Evolutionary conservation across 2,888 invertebrate genomes (phyloP).

Genomic region (Dryococelus australis): DNA sequence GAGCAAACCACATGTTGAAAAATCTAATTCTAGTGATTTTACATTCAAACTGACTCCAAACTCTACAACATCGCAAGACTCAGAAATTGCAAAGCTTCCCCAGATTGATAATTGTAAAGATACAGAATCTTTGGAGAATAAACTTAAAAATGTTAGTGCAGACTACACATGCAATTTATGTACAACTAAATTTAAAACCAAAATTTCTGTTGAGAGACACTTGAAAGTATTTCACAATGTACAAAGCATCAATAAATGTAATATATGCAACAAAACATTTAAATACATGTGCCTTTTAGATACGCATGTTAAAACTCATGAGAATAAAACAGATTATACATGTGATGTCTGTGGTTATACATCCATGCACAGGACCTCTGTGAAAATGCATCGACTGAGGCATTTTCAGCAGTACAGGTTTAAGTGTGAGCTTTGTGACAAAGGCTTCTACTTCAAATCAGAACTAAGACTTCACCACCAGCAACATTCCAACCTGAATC

Average conservation of each 20-base stretch:
- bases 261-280: slow-evolving; percentile 32
- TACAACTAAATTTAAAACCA: background rate
- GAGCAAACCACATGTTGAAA: background rate
- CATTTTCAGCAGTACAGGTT: slow-evolving; percentile 43
- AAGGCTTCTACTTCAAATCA: slow-evolving; percentile 42
- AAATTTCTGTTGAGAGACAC: slow-evolving; percentile 3
- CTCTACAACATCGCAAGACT: background rate
- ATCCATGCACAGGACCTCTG: slow-evolving; percentile 35
- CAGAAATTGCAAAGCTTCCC: background rate
- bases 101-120: background rate
- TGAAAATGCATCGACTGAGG: slow-evolving; percentile 42
- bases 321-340: slow-evolving; percentile 44
- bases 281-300: slow-evolving; percentile 28
- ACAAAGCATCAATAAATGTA: slow-evolving; percentile 22
- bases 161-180: background rate
- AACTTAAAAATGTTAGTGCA: background rate
- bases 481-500: slow-evolving; percentile 38
- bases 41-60: background rate
- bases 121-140: background rate
- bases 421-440: slow-evolving; percentile 51
- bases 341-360: slow-evolving; percentile 44
- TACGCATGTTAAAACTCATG: slow-evolving; percentile 33
- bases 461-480: slow-evolving; percentile 37
- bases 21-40: background rate
- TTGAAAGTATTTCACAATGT: background rate